Evolutionary conservation across 1,140 invertebrate genomes (phyloP).

Genomic region (Drosophila setifemur): DNA sequence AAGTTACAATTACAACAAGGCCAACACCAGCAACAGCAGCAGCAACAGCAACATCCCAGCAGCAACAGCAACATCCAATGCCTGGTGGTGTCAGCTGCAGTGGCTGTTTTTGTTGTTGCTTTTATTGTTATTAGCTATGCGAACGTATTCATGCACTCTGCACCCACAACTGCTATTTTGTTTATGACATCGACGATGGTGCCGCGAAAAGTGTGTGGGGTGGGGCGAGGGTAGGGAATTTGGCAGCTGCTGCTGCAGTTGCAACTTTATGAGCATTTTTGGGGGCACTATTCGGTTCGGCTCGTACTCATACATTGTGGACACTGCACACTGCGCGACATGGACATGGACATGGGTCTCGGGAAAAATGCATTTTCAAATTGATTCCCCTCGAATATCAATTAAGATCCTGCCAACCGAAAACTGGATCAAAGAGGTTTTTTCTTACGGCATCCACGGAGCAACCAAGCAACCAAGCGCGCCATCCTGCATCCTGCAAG

Average conservation of each 20-base stretch:
- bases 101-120: slow-evolving; percentile 54
- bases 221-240: slow-evolving; percentile 9
- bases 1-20: slow-evolving; percentile 32
- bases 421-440: background rate
- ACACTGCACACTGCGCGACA: no score
- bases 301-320: slow-evolving; percentile 21
- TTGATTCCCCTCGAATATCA: slow-evolving; percentile 2
- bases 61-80: background rate
- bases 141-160: slow-evolving; percentile 55
- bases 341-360: background rate
- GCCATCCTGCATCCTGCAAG: slow-evolving; percentile 12
- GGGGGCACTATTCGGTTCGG: slow-evolving; percentile 8
- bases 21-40: background rate
- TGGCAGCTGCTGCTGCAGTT: slow-evolving; percentile 33
- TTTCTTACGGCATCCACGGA: background rate
- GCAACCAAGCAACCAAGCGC: background rate
- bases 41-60: background rate
- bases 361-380: background rate
- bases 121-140: slow-evolving; percentile 80
- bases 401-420: slow-evolving; percentile 3
- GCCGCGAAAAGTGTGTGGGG: slow-evolving; percentile 41
- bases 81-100: slow-evolving; percentile 31
- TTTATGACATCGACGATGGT: slow-evolving; percentile 73
- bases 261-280: slow-evolving; percentile 69
- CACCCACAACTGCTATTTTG: slow-evolving; percentile 71